Conservation (phyloP, 1,140 invertebrate genomes). For the Augochlora pura region DNA sequence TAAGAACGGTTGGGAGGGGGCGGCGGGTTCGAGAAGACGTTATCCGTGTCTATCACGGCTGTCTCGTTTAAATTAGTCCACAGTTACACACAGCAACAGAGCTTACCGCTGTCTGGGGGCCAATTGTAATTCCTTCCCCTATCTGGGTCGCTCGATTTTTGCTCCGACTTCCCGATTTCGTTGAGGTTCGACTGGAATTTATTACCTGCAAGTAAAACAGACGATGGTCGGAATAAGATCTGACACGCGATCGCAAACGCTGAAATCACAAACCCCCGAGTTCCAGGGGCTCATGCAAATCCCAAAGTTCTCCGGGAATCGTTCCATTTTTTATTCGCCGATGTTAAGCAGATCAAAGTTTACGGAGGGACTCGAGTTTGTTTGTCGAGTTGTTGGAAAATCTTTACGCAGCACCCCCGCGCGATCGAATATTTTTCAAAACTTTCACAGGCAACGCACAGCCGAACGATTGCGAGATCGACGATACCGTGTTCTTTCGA, state of each 20-base stretch:
- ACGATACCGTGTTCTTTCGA: no score
- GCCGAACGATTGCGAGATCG: no score
- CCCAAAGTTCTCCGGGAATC: no score
- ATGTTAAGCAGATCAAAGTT: no score
- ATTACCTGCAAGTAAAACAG: constrained; percentile 79
- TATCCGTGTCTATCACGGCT: constrained; percentile 9
- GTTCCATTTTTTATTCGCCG: no score
- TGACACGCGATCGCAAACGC: not conserved
- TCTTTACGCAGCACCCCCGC: no score
- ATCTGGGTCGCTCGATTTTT: constrained; percentile 81
- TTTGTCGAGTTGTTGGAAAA: no score
- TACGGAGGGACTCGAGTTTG: no score
- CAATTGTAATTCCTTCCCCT: constrained; percentile 74
- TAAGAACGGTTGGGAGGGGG: no score
- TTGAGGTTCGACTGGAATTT: constrained; percentile 86
- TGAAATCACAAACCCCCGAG: not conserved
- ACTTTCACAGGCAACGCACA: no score
- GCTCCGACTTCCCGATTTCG: constrained; percentile 86
- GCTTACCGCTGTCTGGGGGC: constrained; percentile 71
- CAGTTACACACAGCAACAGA: constrained; percentile 24
- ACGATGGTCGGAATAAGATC: constrained; percentile 7
- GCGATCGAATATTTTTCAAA: no score
- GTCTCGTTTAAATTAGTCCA: constrained; percentile 31
- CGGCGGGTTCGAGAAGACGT: not conserved
- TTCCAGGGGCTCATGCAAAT: no score